These are phyloP conservation scores for Prionchulus punctatus DNA, from an alignment of 2,888 invertebrate species.

Conservation along the genomic window DNA sequence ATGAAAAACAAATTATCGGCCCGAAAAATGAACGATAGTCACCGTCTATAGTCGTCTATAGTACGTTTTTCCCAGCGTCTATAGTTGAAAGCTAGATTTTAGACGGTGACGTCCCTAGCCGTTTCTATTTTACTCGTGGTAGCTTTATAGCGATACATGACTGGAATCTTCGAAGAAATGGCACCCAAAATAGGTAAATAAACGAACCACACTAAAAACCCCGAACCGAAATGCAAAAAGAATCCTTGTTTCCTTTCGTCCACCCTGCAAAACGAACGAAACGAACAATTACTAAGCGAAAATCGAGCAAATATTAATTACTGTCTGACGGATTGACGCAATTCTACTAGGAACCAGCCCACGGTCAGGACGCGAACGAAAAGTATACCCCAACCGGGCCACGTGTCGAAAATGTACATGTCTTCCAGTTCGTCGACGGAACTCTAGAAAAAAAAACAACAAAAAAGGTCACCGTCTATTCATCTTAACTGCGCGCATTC, in stretches of 20 bases:
- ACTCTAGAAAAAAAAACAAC: slow-evolving; percentile 56
- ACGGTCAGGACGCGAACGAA: slow-evolving; percentile 66
- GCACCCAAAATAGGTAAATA: slow-evolving; percentile 85
- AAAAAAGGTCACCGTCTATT: not conserved
- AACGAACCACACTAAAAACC: slow-evolving; percentile 93
- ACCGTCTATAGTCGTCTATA: not conserved
- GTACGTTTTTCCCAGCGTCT: too few relatives aligned
- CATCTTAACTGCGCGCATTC: not conserved
- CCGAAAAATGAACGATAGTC: not conserved
- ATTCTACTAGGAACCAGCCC: slow-evolving; percentile 63
- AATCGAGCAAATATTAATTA: slow-evolving; percentile 11
- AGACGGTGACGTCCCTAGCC: too few relatives aligned
- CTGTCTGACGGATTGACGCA: slow-evolving; percentile 55
- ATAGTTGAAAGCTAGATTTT: too few relatives aligned
- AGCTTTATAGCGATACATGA: slow-evolving; percentile 86
- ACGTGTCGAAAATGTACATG: slow-evolving; percentile 88
- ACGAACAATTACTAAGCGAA: not conserved
- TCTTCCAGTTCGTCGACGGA: slow-evolving; percentile 90
- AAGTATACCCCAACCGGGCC: slow-evolving; percentile 88
- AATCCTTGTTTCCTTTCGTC: slow-evolving; percentile 74
- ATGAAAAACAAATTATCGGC: too few relatives aligned
- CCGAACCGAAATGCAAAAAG: slow-evolving; percentile 85
- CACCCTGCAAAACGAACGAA: slow-evolving; percentile 39
- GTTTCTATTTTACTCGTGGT: slow-evolving; percentile 64
- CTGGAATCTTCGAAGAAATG: slow-evolving; percentile 76